Percentiles rank a stretch among this genome's conserved stretches.
Conservation (phyloP, 2,797 vertebrate genomes). For the Syngnathus acus region DNA sequence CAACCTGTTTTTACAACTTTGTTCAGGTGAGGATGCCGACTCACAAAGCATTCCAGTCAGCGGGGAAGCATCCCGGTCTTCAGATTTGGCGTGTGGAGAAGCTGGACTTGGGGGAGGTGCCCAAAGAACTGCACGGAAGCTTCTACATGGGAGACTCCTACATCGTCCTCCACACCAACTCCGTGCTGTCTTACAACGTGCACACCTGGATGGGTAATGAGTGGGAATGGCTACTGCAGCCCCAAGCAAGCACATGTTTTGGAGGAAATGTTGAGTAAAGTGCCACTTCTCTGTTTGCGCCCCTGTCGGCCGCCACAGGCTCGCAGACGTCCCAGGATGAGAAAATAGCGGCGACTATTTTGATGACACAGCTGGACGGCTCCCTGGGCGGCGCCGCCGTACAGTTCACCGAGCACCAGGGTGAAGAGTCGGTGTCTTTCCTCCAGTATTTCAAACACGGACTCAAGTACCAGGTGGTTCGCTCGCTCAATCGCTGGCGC, state of each 20-base stretch:
- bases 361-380: conserved; percentile 83
- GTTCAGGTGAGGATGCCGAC: conserved; percentile 54
- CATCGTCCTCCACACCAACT: conserved; percentile 77
- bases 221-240: too few species aligned
- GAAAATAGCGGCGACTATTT: conserved; percentile 78
- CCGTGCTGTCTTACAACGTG: conserved; percentile 68
- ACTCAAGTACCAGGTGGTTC: conserved; percentile 78
- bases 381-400: conserved; percentile 67
- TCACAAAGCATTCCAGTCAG: conserved; percentile 79
- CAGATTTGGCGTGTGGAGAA: conserved; percentile 93
- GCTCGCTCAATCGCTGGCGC: too few species aligned
- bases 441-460: conserved; percentile 82
- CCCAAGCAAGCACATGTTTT: too few species aligned
- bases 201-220: conserved; percentile 84
- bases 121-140: conserved; percentile 68
- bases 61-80: conserved; percentile 82
- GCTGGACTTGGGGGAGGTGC: conserved; percentile 78
- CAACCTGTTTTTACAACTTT: too few species aligned
- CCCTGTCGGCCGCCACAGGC: conserved; percentile 57
- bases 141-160: conserved; percentile 89
- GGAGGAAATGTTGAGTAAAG: background rate
- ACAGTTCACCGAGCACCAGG: conserved; percentile 83
- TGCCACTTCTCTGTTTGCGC: background rate
- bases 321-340: conserved; percentile 79
- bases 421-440: conserved; percentile 78